Base-by-base conservation (phyloP, 2,888 invertebrate genomes). In the Volucella inanis region DNA sequence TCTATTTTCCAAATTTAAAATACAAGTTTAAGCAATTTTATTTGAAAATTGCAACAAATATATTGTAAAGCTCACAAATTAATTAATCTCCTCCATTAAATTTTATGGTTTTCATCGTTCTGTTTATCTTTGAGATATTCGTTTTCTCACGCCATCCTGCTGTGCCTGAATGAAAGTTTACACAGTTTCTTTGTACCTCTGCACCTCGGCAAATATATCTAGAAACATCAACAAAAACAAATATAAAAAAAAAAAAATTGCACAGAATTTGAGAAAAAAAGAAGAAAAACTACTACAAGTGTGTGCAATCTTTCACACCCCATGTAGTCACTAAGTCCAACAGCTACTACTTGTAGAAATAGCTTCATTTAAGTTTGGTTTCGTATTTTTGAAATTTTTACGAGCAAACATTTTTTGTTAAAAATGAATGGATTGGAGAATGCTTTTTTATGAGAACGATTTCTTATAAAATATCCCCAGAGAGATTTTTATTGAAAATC, bases 41-140 rank as follows among this genome's bases (percentile, higher is more conserved):
- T 50, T 38, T 39, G 64, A 54, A 31, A 68, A 68, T 62, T 70
- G 61, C 55, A 70, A 55, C 77, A 54, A 68, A 54, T 31, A 54
- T 12, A 38, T 54, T 43, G 18, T 61, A 59, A 68, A 10, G n/a
- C 22, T 67, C 31, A 22, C 41, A 54, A 55, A 77, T 62, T 41
- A 64, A 77, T 70, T 70, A 47, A 54, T 67, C 12, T 31, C 43
- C 22, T 43, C 38, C 47, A 59, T 75, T 65, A 49, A 59, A 50
- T 59, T 67, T 49, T 18, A 68, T 8, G 15, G 12, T 14, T 15
- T 50, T 50, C 15, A 15, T 50, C 15, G 14, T 50, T 50, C 49
- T 14, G 55, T 47, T 55, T 49, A n/a, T 47, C 45, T 47, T 18
- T 41, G 12, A n/a, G 14, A 39, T 59, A 18, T 31, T 12, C 22